A percentile compares a stretch with the other conserved stretches of the same genome.
Evolutionary conservation across 2,888 invertebrate species (phyloP).

Genomic region (Tryphoninae sp.): DNA sequence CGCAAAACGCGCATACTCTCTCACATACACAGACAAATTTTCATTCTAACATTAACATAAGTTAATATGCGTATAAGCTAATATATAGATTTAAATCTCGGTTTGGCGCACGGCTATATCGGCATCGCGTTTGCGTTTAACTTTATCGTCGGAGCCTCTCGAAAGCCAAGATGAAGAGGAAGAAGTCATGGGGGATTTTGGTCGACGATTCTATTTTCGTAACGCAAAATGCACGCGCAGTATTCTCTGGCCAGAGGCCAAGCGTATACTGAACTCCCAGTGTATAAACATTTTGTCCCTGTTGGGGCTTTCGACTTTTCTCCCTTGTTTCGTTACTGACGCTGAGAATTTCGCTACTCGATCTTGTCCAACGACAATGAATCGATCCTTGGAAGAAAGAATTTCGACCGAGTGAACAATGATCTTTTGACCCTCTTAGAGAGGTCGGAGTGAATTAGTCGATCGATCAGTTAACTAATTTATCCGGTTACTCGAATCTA

Average conservation of each 20-base stretch:
- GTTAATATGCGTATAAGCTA: background rate
- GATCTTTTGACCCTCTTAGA: background rate
- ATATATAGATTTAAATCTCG: background rate
- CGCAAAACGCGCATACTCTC: slow-evolving; percentile 43
- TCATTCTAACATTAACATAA: background rate
- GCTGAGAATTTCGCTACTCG: background rate
- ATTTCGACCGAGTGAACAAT: background rate
- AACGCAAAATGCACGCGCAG: slow-evolving; percentile 78
- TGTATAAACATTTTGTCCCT: slow-evolving; percentile 76
- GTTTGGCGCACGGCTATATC: slow-evolving; percentile 32
- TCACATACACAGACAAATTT: background rate
- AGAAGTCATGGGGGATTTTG: slow-evolving; percentile 79
- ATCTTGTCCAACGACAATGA: slow-evolving; percentile 15
- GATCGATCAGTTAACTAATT: background rate
- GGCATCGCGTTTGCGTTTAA: slow-evolving; percentile 54
- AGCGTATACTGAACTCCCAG: slow-evolving; percentile 69
- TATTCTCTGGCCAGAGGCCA: slow-evolving; percentile 79
- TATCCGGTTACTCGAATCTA: background rate
- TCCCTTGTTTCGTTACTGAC: slow-evolving; percentile 11
- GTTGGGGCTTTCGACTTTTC: slow-evolving; percentile 67
- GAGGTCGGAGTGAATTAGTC: background rate
- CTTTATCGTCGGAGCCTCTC: slow-evolving; percentile 58
- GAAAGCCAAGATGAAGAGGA: slow-evolving; percentile 67
- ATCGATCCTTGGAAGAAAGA: slow-evolving; percentile 18
- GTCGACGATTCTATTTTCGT: slow-evolving; percentile 77